Evolutionary conservation across 1,140 invertebrate species (phyloP), one percentile per base, ranked within the genome.

Genomic region (Brachionus rubens): DNA sequence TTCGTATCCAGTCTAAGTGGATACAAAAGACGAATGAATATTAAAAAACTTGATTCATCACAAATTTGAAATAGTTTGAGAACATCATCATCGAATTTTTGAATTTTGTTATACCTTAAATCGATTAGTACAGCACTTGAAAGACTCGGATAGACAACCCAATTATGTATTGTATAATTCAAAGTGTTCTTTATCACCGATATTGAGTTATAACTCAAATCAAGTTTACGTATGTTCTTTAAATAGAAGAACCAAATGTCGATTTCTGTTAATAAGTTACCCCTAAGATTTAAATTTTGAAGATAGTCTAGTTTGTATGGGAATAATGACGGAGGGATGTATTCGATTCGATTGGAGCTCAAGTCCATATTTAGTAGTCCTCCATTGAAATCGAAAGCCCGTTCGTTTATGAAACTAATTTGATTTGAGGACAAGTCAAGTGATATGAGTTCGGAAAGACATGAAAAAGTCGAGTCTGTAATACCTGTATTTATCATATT

Each of bases 181-280:
- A 46, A 14, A 2, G 10, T n/a, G 46, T 70, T 70, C 19, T 6
- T 28, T 10, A 70, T 46, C 33, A 9, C 33, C 9, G 7, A 24
- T 30, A 70, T 70, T 36, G 19, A 16, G 24, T 70, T 70, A 19
- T 43, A 70, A 16, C 67, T 70, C 12, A 70, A 50, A 70, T 70
- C 67, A 33, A 70, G 4, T 14, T 33, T n/a, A 12, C 46, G 43
- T 46, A 48, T 33, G 5, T 5, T 47, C 0, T 24, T 48, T 19
- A 70, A 70, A 70, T 1, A 46, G 16, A 70, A 30, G 26, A 70
- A 46, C 67, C 67, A 70, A 33, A 47, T 30, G 26, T 70, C 67
- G n/a, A 70, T 9, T 70, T 70, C 43, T 16, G 26, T 21, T 1
- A 70, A 14, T 70, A n/a, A 30, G 24, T 70, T 70, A 26, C 19